Base-by-base conservation (phyloP, 2,113 vertebrate species). In the Chaetodon trifascialis region DNA sequence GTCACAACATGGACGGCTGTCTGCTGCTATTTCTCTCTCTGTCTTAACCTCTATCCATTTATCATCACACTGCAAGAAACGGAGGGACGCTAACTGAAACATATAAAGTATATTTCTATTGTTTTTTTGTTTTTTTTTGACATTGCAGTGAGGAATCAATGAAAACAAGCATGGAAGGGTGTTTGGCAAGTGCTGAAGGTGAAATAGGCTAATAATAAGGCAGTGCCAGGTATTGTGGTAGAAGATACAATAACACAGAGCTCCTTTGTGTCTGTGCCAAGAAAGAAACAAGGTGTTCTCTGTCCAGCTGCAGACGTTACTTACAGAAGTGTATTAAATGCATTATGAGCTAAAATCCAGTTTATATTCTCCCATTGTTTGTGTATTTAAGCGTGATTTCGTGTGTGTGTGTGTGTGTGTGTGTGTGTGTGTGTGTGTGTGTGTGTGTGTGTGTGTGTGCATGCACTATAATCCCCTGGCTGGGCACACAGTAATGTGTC, bases 181-280 rank as follows among this genome's bases (percentile, higher is more conserved):
- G 59, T 69, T 72, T 77, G 40, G 65, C 44, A 5, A 7, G 15
- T 8, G 10, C 55, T 5, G 38, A 4, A 54, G 55, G 52, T 79
- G 23, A 89, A 83, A 56, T 44, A 16, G 56, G 68, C 66, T 83
- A 71, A 72, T 75, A 21, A 58, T 12, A 51, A 21, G 60, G 55
- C 44, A 67, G 49, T 64, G 69, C 44, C 47, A 85, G 68, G 73
- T 83, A 81, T 88, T 85, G 82, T 62, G 59, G 23, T 71, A 6
- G 73, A 83, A 78, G 71, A 78, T 66, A 47, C 52, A 79, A 73
- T 63, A 73, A 69, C 64, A 77, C 58, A 82, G 49, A 52, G 67
- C 42, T 44, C 72, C 81, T 83, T 77, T 88, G 86, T 88, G 70
- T 62, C 44, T 79, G 55, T 12, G 64, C 58, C 47, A 83, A 67